Base-by-base conservation (phyloP, 2,888 invertebrate species). In the Sminthurides aquaticus region DNA sequence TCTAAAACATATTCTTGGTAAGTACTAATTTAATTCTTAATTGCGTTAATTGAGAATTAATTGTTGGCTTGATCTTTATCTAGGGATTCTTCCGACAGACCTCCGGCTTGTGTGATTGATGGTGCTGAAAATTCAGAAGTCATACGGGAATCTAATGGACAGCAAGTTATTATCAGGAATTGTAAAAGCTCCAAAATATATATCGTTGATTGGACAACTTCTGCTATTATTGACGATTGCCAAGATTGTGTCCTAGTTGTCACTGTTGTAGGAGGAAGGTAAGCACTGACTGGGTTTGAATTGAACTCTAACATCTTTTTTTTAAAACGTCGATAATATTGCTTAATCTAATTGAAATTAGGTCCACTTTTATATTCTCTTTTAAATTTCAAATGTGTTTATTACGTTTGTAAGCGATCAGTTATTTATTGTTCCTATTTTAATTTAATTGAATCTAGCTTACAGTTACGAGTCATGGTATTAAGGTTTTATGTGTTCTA, bases 141-240 rank as follows among this genome's bases (percentile, higher is more conserved):
- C 0, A 22, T 62, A 20, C 22, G 49, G 28, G 25, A 26, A 27
- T 43, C 62, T 2, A 48, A 57, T 20, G 62, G 62, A 8, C 69
- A 71, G 58, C 72, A 72, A 49, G 67, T 72, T 24, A 72, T 72
- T 29, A 70, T 72, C 24, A 56, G 59, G 25, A 72, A 72, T 28
- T 72, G 72, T 43, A 65, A 57, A 22, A 69, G 69, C 56, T 56
- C 69, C 1, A 70, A 68, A 65, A 72, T 72, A 25, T 72, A 68
- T 27, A 43, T 72, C 43, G 64, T 71, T 49, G 72, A 72, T 54
- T 67, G 69, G 62, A 66, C 67, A 8, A 68, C 70, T n/a, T 67
- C 69, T 11, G 62, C 71, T n/a, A 70, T 71, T 11, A 70, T 72
- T 18, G 72, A 72, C 66, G 72, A 72, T 34, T 72, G 72, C 49